A percentile compares a stretch with the other conserved stretches of the same genome.
Evolutionary conservation across 2,113 vertebrate species (phyloP).

Genomic region (Ophiodon elongatus): DNA sequence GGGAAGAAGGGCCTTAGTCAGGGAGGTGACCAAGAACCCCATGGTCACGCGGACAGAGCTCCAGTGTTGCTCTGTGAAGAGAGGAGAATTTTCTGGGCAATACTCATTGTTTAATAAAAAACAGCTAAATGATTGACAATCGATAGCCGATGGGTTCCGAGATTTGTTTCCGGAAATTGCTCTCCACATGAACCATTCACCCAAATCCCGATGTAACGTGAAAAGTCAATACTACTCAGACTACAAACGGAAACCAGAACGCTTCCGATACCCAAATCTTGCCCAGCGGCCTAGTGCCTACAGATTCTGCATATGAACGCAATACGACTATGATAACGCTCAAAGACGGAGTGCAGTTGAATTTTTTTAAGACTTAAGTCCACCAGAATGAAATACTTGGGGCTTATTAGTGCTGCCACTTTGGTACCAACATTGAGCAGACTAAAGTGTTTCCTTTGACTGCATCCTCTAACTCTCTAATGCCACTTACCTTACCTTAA

Average conservation of each 20-base stretch:
- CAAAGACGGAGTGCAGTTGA: neutral
- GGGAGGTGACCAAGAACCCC: too few species aligned
- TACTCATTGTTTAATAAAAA: too few species aligned
- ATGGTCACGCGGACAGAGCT: too few species aligned
- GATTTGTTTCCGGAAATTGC: too few species aligned
- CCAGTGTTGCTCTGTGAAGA: too few species aligned
- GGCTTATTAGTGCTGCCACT: neutral
- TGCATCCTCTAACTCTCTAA: slow-evolving; percentile 22
- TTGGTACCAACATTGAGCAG: neutral
- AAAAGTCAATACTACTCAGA: too few species aligned
- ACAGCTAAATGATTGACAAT: too few species aligned
- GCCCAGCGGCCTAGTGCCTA: neutral
- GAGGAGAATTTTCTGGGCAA: too few species aligned
- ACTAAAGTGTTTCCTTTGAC: slow-evolving; percentile 33
- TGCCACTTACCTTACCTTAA: slow-evolving; percentile 11
- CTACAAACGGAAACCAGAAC: neutral
- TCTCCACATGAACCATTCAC: too few species aligned
- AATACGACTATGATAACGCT: neutral
- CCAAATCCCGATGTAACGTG: too few species aligned
- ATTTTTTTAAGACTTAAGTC: neutral
- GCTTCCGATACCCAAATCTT: neutral
- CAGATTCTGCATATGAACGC: neutral
- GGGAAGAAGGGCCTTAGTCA: too few species aligned
- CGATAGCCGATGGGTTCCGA: too few species aligned
- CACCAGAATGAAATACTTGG: accelerated